phyloP scores from a whole-genome alignment of 2,888 invertebrate genomes.

The Tromatobia lineatoria region DNA sequence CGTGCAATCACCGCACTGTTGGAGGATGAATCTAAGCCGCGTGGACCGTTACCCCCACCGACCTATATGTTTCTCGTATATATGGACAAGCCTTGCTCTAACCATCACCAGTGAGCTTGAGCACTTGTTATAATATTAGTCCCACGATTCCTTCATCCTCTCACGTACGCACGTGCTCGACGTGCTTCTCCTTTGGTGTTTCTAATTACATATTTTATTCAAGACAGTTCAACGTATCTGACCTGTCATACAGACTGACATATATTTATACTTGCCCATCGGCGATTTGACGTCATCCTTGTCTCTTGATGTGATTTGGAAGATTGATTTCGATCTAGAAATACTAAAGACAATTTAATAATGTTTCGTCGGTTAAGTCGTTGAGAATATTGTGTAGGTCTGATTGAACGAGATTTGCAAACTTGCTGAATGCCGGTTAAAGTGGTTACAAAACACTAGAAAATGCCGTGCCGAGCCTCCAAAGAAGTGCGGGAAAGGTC shows the following conservation, averaged over 20 bases:
- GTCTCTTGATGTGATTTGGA: neutral
- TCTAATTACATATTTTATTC: neutral
- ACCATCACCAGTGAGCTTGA: conserved; percentile 73
- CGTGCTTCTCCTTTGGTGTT: neutral
- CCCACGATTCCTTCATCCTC: conserved; percentile 20
- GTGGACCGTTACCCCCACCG: conserved; percentile 84
- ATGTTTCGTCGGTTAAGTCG: neutral
- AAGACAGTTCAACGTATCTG: neutral
- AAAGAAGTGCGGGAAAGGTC: conserved; percentile 62
- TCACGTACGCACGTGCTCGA: conserved; percentile 13
- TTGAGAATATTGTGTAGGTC: neutral
- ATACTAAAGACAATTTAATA: neutral
- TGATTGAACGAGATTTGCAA: neutral
- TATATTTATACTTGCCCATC: neutral
- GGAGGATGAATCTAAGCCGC: conserved; percentile 72
- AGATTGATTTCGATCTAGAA: neutral
- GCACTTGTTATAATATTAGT: conserved; percentile 51
- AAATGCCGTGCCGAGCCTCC: conserved; percentile 35
- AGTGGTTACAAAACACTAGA: neutral
- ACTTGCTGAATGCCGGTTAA: neutral
- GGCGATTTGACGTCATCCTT: neutral
- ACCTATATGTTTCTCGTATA: conserved; percentile 83
- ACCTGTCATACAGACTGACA: neutral
- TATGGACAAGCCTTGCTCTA: conserved; percentile 83
- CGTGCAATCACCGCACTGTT: conserved; percentile 65